phyloP scores from a whole-genome alignment of 2,113 vertebrate species.

The Chaetorhynchus papuensis region DNA sequence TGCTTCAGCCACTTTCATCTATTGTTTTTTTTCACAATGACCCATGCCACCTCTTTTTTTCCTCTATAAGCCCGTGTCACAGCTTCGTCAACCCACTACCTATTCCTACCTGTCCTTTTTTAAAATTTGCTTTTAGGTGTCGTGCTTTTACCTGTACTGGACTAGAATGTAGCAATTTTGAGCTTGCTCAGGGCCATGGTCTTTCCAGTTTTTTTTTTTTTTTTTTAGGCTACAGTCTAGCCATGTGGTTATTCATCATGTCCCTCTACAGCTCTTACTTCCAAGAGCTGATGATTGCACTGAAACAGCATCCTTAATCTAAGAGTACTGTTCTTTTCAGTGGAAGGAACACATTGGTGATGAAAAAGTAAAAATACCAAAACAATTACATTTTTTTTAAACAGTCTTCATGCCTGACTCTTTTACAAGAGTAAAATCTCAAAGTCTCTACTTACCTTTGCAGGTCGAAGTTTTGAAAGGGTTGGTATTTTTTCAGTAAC shows the following conservation, averaged over 20 bases:
- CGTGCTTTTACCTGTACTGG: background rate
- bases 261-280: background rate
- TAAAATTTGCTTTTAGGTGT: background rate
- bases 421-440: too few relatives aligned
- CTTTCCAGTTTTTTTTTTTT: background rate
- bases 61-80: background rate
- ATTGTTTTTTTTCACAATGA: background rate
- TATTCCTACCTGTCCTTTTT: background rate
- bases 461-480: background rate
- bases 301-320: background rate
- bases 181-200: background rate
- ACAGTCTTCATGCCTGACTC: background rate
- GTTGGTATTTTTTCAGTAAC: background rate
- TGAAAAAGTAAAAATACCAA: background rate
- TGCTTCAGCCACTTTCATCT: background rate
- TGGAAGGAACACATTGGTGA: background rate
- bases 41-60: background rate
- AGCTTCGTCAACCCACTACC: background rate
- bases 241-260: background rate
- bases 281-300: background rate
- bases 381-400: background rate
- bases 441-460: background rate
- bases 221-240: background rate
- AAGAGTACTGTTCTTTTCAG: background rate
- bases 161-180: background rate